Conservation (phyloP, 2,113 vertebrate genomes). For the Rhea americana region DNA sequence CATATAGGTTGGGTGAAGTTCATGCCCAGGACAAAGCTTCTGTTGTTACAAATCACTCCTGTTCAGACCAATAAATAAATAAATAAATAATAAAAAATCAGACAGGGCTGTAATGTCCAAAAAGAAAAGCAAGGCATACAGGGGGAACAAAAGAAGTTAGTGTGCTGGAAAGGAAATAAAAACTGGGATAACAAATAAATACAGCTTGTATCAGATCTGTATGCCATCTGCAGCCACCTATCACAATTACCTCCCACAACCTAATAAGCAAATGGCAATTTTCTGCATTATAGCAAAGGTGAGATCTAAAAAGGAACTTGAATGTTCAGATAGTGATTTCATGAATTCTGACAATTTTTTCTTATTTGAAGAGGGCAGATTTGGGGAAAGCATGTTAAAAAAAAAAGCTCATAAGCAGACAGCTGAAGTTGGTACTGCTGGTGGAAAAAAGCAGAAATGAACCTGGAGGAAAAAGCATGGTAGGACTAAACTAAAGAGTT, state of each 20-base stretch:
- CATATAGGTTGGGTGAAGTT: neutral
- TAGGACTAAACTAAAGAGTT: neutral
- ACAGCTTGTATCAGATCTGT: neutral
- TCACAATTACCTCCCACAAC: neutral
- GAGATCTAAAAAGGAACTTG: neutral
- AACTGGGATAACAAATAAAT: neutral
- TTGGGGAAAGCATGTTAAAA: neutral
- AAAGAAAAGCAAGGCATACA: neutral
- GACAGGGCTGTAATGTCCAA: neutral
- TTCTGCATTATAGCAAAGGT: neutral
- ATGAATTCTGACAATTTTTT: neutral
- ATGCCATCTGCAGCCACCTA: neutral
- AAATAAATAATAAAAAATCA: neutral
- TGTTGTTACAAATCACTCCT: neutral
- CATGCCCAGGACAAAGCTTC: neutral
- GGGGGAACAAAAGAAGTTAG: neutral
- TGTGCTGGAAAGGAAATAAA: neutral
- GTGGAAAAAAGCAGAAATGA: slow-evolving; percentile 3
- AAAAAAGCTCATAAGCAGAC: neutral
- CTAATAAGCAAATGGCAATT: neutral
- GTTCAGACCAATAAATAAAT: no score
- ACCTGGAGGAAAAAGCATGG: neutral
- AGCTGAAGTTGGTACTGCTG: neutral
- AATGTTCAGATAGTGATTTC: neutral
- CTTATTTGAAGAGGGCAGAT: neutral